phyloP scores from a whole-genome alignment of 1,140 invertebrate genomes.

The Gonatopus flavifemur region DNA sequence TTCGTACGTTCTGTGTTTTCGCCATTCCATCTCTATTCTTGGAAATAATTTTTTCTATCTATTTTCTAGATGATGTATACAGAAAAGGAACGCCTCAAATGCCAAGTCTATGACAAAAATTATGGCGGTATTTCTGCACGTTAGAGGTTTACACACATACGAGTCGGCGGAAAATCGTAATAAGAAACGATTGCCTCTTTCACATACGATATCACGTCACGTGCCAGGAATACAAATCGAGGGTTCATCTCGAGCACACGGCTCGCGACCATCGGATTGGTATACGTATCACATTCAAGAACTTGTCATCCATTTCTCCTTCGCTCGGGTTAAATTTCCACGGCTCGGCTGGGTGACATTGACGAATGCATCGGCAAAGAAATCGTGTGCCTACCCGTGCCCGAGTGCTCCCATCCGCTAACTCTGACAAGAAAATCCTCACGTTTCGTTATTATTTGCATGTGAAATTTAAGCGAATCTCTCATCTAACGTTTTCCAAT shows the following conservation, averaged over 20 bases:
- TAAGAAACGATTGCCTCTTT: slow-evolving; percentile 35
- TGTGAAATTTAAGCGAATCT: slow-evolving; percentile 29
- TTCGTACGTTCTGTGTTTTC: neutral
- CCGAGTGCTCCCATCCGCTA: too few relatives aligned
- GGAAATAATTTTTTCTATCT: too few relatives aligned
- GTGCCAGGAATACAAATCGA: slow-evolving; percentile 49
- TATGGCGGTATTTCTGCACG: neutral
- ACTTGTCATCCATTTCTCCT: slow-evolving; percentile 32
- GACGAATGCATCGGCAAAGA: slow-evolving; percentile 51
- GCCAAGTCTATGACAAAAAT: too few relatives aligned
- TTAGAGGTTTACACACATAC: neutral
- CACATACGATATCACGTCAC: slow-evolving; percentile 35
- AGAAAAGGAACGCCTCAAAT: too few relatives aligned
- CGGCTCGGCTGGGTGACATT: slow-evolving; percentile 49
- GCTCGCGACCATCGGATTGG: slow-evolving; percentile 4
- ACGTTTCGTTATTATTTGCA: slow-evolving; percentile 34
- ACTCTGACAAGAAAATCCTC: too few relatives aligned
- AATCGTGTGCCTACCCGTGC: slow-evolving; percentile 40
- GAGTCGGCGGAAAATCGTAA: neutral
- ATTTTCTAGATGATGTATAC: too few relatives aligned
- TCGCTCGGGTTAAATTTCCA: slow-evolving; percentile 51
- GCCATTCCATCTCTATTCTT: too few relatives aligned
- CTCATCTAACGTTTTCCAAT: neutral
- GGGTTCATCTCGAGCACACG: slow-evolving; percentile 34
- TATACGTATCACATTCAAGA: slow-evolving; percentile 11